Evolutionary conservation across 2,888 invertebrate species (phyloP), one percentile per base, ranked within the genome.

Genomic region (Lepidocyrtinus sp.): DNA sequence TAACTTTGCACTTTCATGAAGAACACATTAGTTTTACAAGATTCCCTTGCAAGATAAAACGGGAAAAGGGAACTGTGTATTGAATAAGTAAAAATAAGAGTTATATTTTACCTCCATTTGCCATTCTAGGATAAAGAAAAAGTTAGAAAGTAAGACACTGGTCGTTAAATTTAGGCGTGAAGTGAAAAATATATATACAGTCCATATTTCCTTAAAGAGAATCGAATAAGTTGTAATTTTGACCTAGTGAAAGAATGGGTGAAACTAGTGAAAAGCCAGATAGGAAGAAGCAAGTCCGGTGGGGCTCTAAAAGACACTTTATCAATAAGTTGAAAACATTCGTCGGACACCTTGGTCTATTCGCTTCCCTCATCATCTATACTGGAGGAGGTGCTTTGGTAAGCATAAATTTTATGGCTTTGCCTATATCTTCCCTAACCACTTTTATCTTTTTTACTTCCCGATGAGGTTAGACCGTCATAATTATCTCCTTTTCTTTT

Each of bases 351-450:
- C 90, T 93, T 71, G 94, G 94, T 63, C 90, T 95, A 82, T 90
- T 95, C 82, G 90, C 94, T 65, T 92, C 94, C 0, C 90, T 95
- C 73, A 94, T 94, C 91, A 90, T 93, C 77, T 95, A 95, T 87
- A 94, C 94, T 0, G 93, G 92, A 27, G 92, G 93, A 68, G 95
- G 95, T 72, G 95, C 95, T 85, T 89, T 94, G 92, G 95, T 95
- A 85, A 86, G 79, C 63, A 55, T 7, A 55, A 55, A 55, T 55
- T 55, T 55, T 55, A 36, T 36, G 36, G 12, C 59, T 59, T 17
- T 59, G 5, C 3, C 19, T n/a, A 59, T 59, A 59, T 59, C 17
- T 59, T 12, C n/a, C 15, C 59, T 17, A n/a, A 12, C 7, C n/a
- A 59, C 59, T 12, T n/a, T 12, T n/a, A n/a, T 12, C 45, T 45